Base-by-base conservation (phyloP, 2,888 invertebrate species). In the Frankliniella fusca region DNA sequence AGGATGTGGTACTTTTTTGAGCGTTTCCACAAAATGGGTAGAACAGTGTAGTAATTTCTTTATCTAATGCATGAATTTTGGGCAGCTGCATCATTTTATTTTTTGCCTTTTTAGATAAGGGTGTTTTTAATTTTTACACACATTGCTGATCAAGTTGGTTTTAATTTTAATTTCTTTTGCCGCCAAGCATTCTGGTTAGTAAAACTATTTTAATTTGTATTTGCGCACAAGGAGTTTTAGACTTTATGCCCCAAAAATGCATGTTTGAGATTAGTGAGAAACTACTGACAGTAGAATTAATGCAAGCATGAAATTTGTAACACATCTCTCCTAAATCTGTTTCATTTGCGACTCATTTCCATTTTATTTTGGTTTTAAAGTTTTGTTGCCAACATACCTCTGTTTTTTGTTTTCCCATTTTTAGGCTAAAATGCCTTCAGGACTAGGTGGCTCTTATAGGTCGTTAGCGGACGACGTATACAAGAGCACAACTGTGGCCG, bases 371-470 rank as follows among this genome's bases (percentile, higher is more conserved):
- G 70, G 38, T 38, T 38, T 38, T 38, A 27, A 76, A 76, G 11
- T 76, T 76, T 76, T 76, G 70, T 76, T 76, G 70, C 70, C 70
- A 76, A 76, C 70, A 70, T 76, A 76, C 70, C 70, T 76, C 70
- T 76, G 70, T 76, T 76, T 76, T 76, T 76, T 76, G 70, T 76
- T 76, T 76, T 76, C 70, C 70, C 70, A 76, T 76, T 76, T 76
- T 76, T 76, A 70, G 38, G 88, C 88, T 87, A 89, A 88, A 89
- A 92, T 92, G 92, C 90, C 92, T 88, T 90, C 90, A 86, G 89
- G 90, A 87, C 90, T 91, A 89, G 90, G 90, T 88, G 91, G 91
- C 50, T 91, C 91, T 87, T 92, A 92, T 89, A 90, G 90, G 86
- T 90, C 90, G 86, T 88, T 92, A 87, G 88, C 88, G 86, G 88